Conservation (phyloP, 2,888 invertebrate species). For the Apamea epomidion region DNA sequence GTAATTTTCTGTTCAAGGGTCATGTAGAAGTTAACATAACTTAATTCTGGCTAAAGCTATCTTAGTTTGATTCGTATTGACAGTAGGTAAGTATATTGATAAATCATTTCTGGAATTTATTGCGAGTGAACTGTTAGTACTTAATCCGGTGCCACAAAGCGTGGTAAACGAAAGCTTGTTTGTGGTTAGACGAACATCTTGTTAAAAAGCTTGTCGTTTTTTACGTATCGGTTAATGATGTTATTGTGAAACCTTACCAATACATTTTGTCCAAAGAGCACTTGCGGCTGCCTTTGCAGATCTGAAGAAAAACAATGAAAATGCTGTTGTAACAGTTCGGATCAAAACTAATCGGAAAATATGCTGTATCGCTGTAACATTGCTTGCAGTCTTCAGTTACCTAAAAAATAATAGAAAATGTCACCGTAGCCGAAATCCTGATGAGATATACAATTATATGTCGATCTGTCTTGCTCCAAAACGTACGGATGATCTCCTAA, state of each 20-base stretch:
- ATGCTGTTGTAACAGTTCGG: neutral
- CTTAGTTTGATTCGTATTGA: neutral
- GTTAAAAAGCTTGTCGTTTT: constrained; percentile 6
- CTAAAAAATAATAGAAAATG: neutral
- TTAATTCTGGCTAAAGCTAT: neutral
- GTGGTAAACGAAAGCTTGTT: constrained; percentile 28
- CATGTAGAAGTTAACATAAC: neutral
- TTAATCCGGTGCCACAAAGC: constrained; percentile 1
- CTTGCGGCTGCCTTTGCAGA: neutral
- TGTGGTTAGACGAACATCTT: constrained; percentile 32
- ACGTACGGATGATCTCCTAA: neutral
- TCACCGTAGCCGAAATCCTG: neutral
- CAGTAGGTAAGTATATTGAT: neutral
- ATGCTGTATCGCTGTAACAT: too few relatives aligned
- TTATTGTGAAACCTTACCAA: neutral
- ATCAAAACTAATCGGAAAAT: neutral
- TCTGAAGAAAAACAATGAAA: neutral
- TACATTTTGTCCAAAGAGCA: neutral
- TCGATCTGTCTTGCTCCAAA: neutral
- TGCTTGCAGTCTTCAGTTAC: neutral
- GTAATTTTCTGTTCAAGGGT: neutral
- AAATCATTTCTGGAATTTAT: constrained; percentile 23
- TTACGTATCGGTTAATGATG: neutral
- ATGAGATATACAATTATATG: neutral
- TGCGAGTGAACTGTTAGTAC: constrained; percentile 8